Evolutionary conservation across 2,113 vertebrate genomes (phyloP), one percentile per base, ranked within the genome.

Genomic region (Rhinichthys klamathensis): DNA sequence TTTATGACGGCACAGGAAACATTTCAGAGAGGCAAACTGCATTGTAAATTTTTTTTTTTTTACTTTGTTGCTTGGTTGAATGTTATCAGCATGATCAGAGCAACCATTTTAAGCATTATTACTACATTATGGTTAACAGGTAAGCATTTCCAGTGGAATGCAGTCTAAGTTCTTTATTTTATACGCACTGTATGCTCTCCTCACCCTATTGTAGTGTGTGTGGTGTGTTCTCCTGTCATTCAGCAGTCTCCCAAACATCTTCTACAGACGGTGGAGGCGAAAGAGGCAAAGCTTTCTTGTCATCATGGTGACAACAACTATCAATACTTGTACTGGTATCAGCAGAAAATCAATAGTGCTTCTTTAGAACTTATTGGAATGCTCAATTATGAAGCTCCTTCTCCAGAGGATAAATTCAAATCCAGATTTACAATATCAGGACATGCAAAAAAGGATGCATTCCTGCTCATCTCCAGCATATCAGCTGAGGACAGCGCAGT

Each of bases 281-380:
- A 27, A 32, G n/a, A 84, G 30, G 85, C 58, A 16, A 80, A 61
- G 3, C 75, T 90, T 3, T 21, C 7, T 13, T 90, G 90, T 30
- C 38, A 61, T 21, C 90, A 90, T 25, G 88, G 85, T 13, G 84
- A 90, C 27, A 72, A 1, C 23, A 21, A 0, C 77, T 88, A 88
- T 32, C 10, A 16, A 1, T 86, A 86, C 70, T 82, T 90, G 88
- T 86, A 75, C 88, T 90, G 90, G 88, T 90, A 90, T 83, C 85
- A 89, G 72, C 90, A 88, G 25, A 89, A 83, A 8, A 44, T 6
- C 46, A 35, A 44, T 25, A n/a, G 60, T 69, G 77, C 16, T 16
- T 67, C 84, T 25, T 21, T 90, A 5, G 74, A 88, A 30, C 80
- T 89, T 10, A 88, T 88, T 72, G 85, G 88, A 35, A 69, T 74